phyloP scores from a whole-genome alignment of 2,888 invertebrate genomes.

The Perithous albicinctus region DNA sequence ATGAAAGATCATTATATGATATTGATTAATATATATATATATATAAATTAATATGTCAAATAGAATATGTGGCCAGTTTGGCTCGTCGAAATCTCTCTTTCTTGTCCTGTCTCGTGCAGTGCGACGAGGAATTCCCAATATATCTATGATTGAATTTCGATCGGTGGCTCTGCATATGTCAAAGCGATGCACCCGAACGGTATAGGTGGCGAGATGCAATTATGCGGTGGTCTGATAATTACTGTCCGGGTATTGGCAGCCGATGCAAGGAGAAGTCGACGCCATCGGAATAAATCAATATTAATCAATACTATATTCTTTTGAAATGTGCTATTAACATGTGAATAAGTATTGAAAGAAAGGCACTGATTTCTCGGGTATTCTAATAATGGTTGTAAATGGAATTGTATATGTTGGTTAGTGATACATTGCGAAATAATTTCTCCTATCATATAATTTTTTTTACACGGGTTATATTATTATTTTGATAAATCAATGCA shows the following conservation, averaged over 20 bases:
- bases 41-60: too few species aligned
- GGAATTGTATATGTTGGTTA: too few species aligned
- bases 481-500: conserved; percentile 7
- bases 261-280: background rate
- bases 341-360: too few species aligned
- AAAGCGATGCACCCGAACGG: conserved; percentile 53
- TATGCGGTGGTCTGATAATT: conserved; percentile 75
- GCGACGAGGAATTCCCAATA: conserved; percentile 69
- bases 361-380: too few species aligned
- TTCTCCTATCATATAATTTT: too few species aligned
- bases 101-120: conserved; percentile 5
- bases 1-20: too few species aligned
- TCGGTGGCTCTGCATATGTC: conserved; percentile 56
- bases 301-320: too few species aligned
- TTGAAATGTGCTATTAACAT: too few species aligned
- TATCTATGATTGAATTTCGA: conserved; percentile 73
- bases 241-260: conserved; percentile 46
- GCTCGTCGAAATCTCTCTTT: conserved; percentile 28
- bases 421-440: too few species aligned
- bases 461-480: background rate
- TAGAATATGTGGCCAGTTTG: conserved; percentile 10
- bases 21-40: too few species aligned
- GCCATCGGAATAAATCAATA: conserved; percentile 8
- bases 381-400: too few species aligned
- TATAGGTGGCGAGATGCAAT: conserved; percentile 66